Base-by-base conservation (phyloP, 2,113 vertebrate species). In the Manacus vitellinus region DNA sequence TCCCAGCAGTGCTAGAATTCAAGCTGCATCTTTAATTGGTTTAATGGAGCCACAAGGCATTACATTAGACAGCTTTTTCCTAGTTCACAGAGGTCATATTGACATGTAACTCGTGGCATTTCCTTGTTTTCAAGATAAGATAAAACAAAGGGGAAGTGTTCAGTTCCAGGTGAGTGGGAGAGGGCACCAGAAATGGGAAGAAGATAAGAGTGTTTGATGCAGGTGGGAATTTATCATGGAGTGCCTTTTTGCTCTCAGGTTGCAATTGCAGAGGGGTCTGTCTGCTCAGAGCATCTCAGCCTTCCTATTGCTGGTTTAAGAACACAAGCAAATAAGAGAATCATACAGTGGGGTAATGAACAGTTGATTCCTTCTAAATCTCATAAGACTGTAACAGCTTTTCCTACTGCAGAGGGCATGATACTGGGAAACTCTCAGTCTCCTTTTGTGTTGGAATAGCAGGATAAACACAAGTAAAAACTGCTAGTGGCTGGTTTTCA, bases 31-130 rank as follows among this genome's bases (percentile, higher is more conserved):
- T 97, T 96, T 96, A 85, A 73, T 78, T 96, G 93, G 97, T 96
- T 94, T 98, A 98, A 96, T 92, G 97, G 97, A 98, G 89, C 94
- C 95, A 89, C 82, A 95, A 97, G 86, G 86, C 90, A 96, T 92
- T 25, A 68, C 95, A 85, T 37, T 93, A 96, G 89, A 89, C 96
- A 97, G 95, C 86, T 88, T 97, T 89, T 96, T 97, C 96, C 91
- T 92, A 97, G 97, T 98, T 98, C 97, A 97, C 98, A 98, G 87
- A 96, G 98, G 98, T 98, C 97, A 98, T 98, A 98, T 98, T 98
- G 98, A 98, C 98, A 97, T 97, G 95, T 93, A 97, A 91, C 97
- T 97, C 81, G 31, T 97, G 98, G 98, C 97, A 98, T 98, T 98
- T 98, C 98, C 98, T 98, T 97, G 96, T 97, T 96, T 94, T 92